Percentiles rank a stretch among this genome's conserved stretches.
These are phyloP conservation scores for Phortica magna DNA, from an alignment of 2,888 invertebrate species.

Conservation along the genomic window DNA sequence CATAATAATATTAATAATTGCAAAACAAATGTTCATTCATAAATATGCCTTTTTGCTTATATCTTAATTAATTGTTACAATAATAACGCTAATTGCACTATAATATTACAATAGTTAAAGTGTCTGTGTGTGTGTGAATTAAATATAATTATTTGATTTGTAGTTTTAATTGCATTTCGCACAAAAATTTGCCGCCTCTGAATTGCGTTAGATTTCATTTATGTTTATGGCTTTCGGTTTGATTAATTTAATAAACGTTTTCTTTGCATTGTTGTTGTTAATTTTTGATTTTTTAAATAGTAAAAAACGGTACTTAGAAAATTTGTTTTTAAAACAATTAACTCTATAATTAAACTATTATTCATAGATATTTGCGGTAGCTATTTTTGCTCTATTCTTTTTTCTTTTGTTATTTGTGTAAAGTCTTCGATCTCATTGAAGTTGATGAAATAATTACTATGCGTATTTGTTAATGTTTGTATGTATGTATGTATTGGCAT, in stretches of 20 bases:
- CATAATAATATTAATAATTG: constrained; percentile 6
- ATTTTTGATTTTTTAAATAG: constrained; percentile 5
- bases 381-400: not conserved
- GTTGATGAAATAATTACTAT: constrained; percentile 40
- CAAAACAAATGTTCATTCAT: constrained; percentile 14
- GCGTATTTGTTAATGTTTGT: constrained; percentile 51
- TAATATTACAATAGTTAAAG: not conserved
- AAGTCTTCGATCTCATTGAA: constrained; percentile 21
- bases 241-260: not conserved
- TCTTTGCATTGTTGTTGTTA: constrained; percentile 13
- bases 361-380: not conserved
- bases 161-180: constrained; percentile 12
- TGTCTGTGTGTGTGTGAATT: constrained; percentile 35
- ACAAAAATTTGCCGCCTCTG: constrained; percentile 8
- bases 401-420: not conserved
- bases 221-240: constrained; percentile 18
- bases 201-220: constrained; percentile 18
- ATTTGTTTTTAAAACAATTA: constrained; percentile 20
- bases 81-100: constrained; percentile 29
- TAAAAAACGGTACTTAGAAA: constrained; percentile 20
- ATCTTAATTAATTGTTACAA: constrained; percentile 13
- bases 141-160: not conserved
- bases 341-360: constrained; percentile 12
- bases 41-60: constrained; percentile 14
- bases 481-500: not conserved